phyloP scores from a whole-genome alignment of 92 coral and sea anemone genomes.

The Heliopora coerulea region DNA sequence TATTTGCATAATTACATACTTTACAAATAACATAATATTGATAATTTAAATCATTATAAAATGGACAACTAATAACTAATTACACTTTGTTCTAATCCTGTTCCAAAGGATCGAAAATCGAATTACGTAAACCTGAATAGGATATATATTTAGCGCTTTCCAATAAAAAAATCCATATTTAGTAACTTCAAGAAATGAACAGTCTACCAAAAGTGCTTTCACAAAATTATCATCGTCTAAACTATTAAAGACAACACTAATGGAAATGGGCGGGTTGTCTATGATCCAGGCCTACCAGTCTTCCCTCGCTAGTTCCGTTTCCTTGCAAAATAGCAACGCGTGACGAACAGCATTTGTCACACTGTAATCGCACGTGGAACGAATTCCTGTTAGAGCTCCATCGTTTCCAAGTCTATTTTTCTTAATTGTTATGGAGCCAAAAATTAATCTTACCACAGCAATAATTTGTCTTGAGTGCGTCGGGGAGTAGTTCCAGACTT shows the following conservation, averaged over 20 bases:
- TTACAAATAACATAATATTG: too few relatives aligned
- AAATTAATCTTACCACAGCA: conserved; percentile 4
- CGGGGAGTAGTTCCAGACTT: not conserved
- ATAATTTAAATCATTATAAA: too few relatives aligned
- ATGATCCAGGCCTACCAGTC: not conserved
- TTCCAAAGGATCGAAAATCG: too few relatives aligned
- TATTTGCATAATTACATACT: too few relatives aligned
- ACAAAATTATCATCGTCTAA: not conserved
- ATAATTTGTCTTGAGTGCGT: not conserved
- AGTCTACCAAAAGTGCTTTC: not conserved
- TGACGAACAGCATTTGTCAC: not conserved
- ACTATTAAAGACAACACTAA: not conserved
- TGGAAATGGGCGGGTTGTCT: not conserved
- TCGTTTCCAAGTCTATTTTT: not conserved
- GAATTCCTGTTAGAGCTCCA: not conserved
- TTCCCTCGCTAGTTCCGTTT: not conserved
- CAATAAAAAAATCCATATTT: too few relatives aligned
- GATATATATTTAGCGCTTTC: too few relatives aligned
- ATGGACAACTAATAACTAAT: too few relatives aligned
- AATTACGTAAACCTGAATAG: too few relatives aligned
- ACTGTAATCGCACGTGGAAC: not conserved
- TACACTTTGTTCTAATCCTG: too few relatives aligned
- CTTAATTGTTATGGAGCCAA: conserved; percentile 2
- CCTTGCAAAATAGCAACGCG: not conserved
- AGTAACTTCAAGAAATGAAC: not conserved